These are phyloP conservation scores for Lucilia sericata DNA, from an alignment of 1,140 invertebrate species.

Conservation along the genomic window DNA sequence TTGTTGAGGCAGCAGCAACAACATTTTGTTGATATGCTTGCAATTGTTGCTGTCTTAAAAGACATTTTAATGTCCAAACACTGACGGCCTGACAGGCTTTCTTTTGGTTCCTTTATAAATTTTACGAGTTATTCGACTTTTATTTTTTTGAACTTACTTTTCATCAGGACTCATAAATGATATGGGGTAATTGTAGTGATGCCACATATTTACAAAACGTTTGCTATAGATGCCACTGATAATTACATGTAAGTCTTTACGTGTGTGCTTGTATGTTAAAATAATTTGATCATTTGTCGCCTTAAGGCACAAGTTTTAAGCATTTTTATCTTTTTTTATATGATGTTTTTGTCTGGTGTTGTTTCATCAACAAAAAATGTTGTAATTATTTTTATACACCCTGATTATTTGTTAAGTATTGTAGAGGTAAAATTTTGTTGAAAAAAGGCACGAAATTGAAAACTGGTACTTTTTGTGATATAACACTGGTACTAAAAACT, in stretches of 20 bases:
- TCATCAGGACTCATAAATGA: not conserved
- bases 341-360: not conserved
- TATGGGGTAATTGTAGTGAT: not conserved
- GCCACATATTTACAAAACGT: not conserved
- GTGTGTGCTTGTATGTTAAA: conserved; percentile 3
- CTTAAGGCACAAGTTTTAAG: conserved; percentile 30
- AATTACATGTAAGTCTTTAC: not conserved
- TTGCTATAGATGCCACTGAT: conserved; percentile 5
- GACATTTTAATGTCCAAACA: not conserved
- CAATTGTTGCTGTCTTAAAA: not conserved
- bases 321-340: not conserved
- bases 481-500: too few species aligned
- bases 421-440: too few species aligned
- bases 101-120: not conserved
- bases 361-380: too few species aligned
- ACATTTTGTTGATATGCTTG: not conserved
- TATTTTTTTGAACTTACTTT: not conserved
- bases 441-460: not conserved
- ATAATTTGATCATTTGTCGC: conserved; percentile 38
- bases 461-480: not conserved
- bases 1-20: not conserved
- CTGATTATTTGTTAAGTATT: not conserved
- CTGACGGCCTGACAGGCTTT: not conserved
- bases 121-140: not conserved
- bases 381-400: too few species aligned